Evolutionary conservation across 2,888 invertebrate genomes (phyloP).

Genomic region (Pristionchus mayeri): DNA sequence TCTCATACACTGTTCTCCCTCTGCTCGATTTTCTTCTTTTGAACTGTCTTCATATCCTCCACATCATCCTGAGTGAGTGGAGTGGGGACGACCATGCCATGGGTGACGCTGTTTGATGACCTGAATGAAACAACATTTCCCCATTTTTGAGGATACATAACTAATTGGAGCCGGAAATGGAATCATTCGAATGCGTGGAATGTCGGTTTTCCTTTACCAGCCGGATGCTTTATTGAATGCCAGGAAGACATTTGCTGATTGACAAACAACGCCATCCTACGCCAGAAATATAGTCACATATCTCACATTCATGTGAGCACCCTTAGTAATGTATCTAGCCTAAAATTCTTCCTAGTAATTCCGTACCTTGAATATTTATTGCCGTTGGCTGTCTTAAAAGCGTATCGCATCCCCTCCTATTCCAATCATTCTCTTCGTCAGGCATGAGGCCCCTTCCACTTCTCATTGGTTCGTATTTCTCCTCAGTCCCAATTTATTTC

Average conservation of each 20-base stretch:
- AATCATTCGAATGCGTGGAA: too few species aligned
- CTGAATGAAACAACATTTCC: too few species aligned
- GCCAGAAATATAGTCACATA: not conserved
- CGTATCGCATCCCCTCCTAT: not conserved
- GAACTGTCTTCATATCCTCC: not conserved
- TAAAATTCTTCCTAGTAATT: not conserved
- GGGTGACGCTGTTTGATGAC: not conserved
- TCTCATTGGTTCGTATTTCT: not conserved
- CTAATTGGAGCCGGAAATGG: too few species aligned
- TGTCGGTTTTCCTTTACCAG: too few species aligned
- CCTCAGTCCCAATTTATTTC: not conserved
- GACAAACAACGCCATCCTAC: not conserved
- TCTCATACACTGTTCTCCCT: slow-evolving; percentile 10
- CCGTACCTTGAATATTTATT: not conserved
- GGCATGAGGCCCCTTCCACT: not conserved
- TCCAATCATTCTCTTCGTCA: not conserved
- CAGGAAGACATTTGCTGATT: not conserved
- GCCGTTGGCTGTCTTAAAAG: not conserved
- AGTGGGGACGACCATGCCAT: not conserved
- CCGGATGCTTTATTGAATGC: too few species aligned
- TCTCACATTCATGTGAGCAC: not conserved
- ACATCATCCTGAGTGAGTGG: slow-evolving; percentile 4
- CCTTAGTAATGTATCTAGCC: not conserved
- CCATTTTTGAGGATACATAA: too few species aligned
- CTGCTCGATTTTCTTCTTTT: not conserved